phyloP scores from a whole-genome alignment of 2,797 vertebrate species.

The Anguilla marmorata region DNA sequence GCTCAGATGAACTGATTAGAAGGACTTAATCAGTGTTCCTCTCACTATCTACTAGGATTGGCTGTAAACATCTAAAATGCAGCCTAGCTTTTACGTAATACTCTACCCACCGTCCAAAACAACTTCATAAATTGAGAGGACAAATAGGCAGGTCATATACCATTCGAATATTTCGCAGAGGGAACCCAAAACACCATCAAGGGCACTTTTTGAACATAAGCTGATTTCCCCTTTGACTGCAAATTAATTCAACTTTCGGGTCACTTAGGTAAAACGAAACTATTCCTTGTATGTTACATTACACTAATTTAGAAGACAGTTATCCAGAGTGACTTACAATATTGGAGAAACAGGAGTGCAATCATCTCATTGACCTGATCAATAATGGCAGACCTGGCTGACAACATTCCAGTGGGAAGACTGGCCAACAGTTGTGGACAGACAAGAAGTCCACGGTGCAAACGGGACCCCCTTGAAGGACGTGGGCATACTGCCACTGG shows the following conservation, averaged over 20 bases:
- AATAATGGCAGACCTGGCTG: neutral
- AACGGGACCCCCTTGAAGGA: neutral
- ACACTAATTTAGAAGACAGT: neutral
- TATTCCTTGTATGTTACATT: neutral
- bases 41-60: neutral
- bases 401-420: neutral
- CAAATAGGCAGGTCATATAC: neutral
- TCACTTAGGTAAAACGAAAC: neutral
- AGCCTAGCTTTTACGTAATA: conserved; percentile 34
- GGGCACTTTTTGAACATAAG: neutral
- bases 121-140: conserved; percentile 4
- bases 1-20: conserved; percentile 3
- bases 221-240: neutral
- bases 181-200: neutral
- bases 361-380: neutral
- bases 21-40: conserved; percentile 14
- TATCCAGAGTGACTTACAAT: neutral
- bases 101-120: neutral
- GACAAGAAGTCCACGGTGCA: neutral
- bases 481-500: neutral
- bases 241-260: neutral
- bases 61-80: conserved; percentile 24
- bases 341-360: neutral
- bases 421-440: neutral
- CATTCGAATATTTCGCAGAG: neutral